Percentiles rank a stretch among this genome's conserved stretches.
phyloP scores from a whole-genome alignment of 2,888 invertebrate species.

The Alviniconcha strummeri region DNA sequence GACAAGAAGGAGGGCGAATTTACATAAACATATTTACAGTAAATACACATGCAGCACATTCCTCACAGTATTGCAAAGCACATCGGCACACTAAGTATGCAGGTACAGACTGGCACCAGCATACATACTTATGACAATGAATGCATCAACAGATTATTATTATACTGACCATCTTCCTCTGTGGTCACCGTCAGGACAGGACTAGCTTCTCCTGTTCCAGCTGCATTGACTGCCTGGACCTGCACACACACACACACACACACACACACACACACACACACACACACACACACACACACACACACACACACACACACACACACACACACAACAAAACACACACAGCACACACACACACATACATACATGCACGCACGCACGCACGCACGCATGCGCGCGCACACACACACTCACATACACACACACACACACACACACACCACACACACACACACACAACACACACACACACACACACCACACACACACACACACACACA shows the following conservation, averaged over 20 bases:
- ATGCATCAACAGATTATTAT: not conserved
- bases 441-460: constrained; percentile 15
- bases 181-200: constrained; percentile 2
- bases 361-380: not conserved
- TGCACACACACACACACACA: not conserved
- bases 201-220: constrained; percentile 11
- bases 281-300: constrained; percentile 13
- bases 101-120: no score
- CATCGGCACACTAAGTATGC: no score
- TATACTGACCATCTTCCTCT: constrained; percentile 15
- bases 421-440: constrained; percentile 15
- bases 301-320: constrained; percentile 12
- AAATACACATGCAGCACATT: no score
- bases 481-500: constrained; percentile 13
- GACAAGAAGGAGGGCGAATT: no score
- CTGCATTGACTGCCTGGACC: constrained; percentile 2
- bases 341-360: not conserved
- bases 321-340: constrained; percentile 1
- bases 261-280: constrained; percentile 13
- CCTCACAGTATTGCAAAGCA: no score
- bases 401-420: constrained; percentile 6
- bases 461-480: constrained; percentile 13
- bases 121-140: no score
- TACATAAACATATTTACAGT: no score
- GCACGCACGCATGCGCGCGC: not conserved